Base-by-base conservation (phyloP, 2,113 vertebrate genomes). In the Dryoscopus gambensis region DNA sequence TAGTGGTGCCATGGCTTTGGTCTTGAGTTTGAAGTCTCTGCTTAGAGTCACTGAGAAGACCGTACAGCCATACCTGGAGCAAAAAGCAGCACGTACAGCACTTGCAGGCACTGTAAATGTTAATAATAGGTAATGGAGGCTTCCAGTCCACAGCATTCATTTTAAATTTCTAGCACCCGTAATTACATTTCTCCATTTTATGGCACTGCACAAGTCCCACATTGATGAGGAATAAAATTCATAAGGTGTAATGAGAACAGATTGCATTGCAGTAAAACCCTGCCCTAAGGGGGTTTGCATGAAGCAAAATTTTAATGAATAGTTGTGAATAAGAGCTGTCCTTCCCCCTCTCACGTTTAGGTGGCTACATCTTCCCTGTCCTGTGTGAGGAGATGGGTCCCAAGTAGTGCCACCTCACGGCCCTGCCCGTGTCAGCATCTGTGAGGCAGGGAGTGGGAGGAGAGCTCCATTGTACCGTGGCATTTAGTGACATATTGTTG, bases 401-500 rank as follows among this genome's bases (percentile, higher is more conserved):
- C 50, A 46, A 25, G 42, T 47, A 67, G 13, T 87, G 73, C 30
- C 47, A 63, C 30, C 25, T 75, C 71, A 42, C 0, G 0, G 16
- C 9, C 27, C 55, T 74, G 50, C 18, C 9, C 46, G n/a, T 11
- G 19, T 39, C 12, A 42, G 55, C n/a, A 31, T 24, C 64, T 31
- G 18, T 68, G 24, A 40, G 63, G 18, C 7, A 8, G 22, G 24
- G 46, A 28, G 11, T 44, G 18, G 16, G 11, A 84, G 50, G 20
- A 89, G 25, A 67, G 9, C 40, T 69, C 42, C 2, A 0, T 13
- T 13, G 2, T 56, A 40, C 6, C 4, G 10, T 56, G 46, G 22
- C 2, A 0, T 2, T 2, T 35, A 0, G 0, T 67, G 80, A 40
- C 20, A 15, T 42, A 6, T 14, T 44, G 24, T 28, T 65, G 83